Percentiles rank a stretch among this genome's conserved stretches.
Evolutionary conservation across 2,113 vertebrate species (phyloP).

Genomic region (Amphilophus citrinellus): DNA sequence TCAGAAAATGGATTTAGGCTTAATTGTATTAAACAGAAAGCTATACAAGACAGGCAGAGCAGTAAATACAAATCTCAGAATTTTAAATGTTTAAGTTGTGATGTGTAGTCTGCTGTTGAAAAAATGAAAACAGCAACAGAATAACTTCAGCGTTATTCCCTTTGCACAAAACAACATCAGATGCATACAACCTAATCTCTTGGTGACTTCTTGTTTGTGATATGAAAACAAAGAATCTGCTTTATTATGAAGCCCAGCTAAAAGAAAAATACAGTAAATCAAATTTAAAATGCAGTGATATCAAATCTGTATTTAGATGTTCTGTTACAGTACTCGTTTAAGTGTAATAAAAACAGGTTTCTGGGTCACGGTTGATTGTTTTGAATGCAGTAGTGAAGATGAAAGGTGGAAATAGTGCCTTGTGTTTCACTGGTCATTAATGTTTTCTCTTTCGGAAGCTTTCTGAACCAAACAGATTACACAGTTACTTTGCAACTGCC

Average conservation of each 20-base stretch:
- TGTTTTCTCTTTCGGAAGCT: not conserved
- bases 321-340: not conserved
- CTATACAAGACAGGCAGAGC: not conserved
- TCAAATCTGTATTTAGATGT: not conserved
- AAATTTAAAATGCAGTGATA: not conserved
- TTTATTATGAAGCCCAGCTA: not conserved
- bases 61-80: not conserved
- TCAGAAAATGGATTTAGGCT: not conserved
- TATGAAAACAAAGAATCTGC: not conserved
- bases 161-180: not conserved
- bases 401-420: not conserved
- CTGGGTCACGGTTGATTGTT: not conserved
- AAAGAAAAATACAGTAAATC: not conserved
- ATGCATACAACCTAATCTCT: not conserved
- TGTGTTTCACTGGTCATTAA: not conserved
- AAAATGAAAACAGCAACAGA: not conserved
- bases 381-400: not conserved
- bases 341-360: not conserved
- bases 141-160: not conserved
- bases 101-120: not conserved
- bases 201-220: not conserved
- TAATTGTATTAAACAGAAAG: conserved; percentile 5
- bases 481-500: not conserved
- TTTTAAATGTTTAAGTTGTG: not conserved
- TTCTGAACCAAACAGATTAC: not conserved